phyloP scores from a whole-genome alignment of 2,797 vertebrate genomes.

The Fringilla coelebs region DNA sequence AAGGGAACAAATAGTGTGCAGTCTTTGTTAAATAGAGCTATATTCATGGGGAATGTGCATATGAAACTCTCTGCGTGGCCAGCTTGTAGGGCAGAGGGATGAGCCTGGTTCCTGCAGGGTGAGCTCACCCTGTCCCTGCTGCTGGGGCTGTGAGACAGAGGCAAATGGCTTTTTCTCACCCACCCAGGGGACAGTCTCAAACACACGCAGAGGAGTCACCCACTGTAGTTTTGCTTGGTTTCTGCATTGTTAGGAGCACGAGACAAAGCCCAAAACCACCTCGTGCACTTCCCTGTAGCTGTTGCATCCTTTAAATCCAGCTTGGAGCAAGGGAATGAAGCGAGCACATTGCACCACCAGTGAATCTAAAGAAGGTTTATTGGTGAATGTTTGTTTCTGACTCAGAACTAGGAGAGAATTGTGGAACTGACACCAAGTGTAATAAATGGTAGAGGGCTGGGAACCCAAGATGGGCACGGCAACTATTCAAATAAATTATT shows the following conservation, averaged over 20 bases:
- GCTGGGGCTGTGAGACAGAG: not conserved
- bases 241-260: not conserved
- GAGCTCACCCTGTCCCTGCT: rapidly evolving
- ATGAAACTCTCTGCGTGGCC: not conserved
- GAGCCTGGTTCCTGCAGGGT: not conserved
- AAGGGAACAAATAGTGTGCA: not conserved
- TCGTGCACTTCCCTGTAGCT: not conserved
- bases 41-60: not conserved
- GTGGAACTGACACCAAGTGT: not conserved
- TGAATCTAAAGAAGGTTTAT: not conserved
- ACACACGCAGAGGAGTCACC: not conserved
- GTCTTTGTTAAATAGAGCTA: not conserved
- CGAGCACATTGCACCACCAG: not conserved
- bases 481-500: not conserved
- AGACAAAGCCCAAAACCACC: not conserved
- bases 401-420: not conserved
- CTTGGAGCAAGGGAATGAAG: not conserved
- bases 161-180: not conserved
- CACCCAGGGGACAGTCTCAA: not conserved
- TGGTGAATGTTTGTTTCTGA: not conserved
- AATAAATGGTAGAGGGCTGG: not conserved
- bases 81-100: rapidly evolving
- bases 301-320: not conserved
- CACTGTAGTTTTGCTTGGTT: not conserved
- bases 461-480: not conserved